phyloP scores from a whole-genome alignment of 2,888 invertebrate genomes.

The Gymnoscelis rufifasciata region DNA sequence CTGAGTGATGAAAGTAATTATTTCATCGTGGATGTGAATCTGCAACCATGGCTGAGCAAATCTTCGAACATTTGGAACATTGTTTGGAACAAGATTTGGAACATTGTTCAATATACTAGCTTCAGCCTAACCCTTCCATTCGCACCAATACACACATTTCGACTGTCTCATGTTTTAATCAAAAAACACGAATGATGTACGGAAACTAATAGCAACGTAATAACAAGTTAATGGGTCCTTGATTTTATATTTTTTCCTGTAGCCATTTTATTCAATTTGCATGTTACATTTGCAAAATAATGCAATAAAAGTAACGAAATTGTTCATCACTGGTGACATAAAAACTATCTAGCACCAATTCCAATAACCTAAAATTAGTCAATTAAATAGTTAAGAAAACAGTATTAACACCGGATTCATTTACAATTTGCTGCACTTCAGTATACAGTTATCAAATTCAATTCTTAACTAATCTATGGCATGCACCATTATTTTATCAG shows the following conservation, averaged over 20 bases:
- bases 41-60: no score
- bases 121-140: conserved; percentile 1
- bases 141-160: conserved; percentile 8
- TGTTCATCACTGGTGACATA: conserved; percentile 38
- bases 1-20: no score
- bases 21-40: no score
- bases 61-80: no score
- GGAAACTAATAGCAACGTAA: conserved; percentile 16
- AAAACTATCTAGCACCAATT: conserved; percentile 58
- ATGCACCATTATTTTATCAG: conserved; percentile 66
- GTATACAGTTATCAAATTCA: conserved; percentile 35
- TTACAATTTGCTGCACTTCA: conserved; percentile 14
- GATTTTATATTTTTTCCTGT: no score
- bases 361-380: conserved; percentile 48
- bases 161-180: conserved; percentile 21
- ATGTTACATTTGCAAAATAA: no score
- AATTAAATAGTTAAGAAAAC: conserved; percentile 28
- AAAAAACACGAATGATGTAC: conserved; percentile 19
- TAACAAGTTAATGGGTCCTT: no score
- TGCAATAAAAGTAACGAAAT: no score
- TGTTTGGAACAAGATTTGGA: no score
- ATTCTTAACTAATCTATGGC: conserved; percentile 67
- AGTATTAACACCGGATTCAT: conserved; percentile 12
- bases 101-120: background rate
- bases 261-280: no score